phyloP scores from a whole-genome alignment of 2,113 vertebrate species.

The Istiophorus platypterus region DNA sequence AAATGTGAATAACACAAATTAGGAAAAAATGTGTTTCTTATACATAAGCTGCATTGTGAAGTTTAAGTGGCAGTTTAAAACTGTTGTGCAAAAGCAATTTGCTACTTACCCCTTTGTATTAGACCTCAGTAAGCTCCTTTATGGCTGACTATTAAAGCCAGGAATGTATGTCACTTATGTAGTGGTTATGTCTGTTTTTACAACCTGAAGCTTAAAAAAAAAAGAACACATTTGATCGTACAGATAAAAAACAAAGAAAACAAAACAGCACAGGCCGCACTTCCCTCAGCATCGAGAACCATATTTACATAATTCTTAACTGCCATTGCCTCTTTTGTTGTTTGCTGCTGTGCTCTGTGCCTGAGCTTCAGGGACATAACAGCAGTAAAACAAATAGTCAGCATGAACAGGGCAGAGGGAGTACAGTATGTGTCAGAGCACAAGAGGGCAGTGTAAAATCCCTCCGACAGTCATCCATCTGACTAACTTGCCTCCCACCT shows the following conservation, averaged over 20 bases:
- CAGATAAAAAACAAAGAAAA: conserved; percentile 28
- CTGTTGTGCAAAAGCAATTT: conserved; percentile 40
- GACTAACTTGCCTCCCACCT: conserved; percentile 84
- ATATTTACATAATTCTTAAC: conserved; percentile 57
- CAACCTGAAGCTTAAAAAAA: conserved; percentile 31
- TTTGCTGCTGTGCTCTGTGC: conserved; percentile 44
- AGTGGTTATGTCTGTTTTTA: conserved; percentile 29
- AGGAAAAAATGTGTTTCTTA: not conserved
- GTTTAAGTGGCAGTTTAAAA: conserved; percentile 35
- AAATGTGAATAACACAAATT: conserved; percentile 8
- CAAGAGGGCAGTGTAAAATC: conserved; percentile 86
- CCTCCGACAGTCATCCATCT: conserved; percentile 73
- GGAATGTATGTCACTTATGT: conserved; percentile 26
- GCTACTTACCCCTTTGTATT: conserved; percentile 63
- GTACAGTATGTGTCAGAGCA: conserved; percentile 79
- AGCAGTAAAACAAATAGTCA: conserved; percentile 62
- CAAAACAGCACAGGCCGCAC: conserved; percentile 15
- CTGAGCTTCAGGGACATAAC: conserved; percentile 38
- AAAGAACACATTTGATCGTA: not conserved
- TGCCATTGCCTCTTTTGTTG: conserved; percentile 47
- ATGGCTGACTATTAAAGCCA: conserved; percentile 41
- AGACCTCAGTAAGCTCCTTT: conserved; percentile 56
- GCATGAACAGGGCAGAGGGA: conserved; percentile 49
- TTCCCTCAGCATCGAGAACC: conserved; percentile 27
- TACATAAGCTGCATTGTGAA: not conserved